Evolutionary conservation across 2,797 vertebrate species (phyloP).

Genomic region (Girardinus metallicus): DNA sequence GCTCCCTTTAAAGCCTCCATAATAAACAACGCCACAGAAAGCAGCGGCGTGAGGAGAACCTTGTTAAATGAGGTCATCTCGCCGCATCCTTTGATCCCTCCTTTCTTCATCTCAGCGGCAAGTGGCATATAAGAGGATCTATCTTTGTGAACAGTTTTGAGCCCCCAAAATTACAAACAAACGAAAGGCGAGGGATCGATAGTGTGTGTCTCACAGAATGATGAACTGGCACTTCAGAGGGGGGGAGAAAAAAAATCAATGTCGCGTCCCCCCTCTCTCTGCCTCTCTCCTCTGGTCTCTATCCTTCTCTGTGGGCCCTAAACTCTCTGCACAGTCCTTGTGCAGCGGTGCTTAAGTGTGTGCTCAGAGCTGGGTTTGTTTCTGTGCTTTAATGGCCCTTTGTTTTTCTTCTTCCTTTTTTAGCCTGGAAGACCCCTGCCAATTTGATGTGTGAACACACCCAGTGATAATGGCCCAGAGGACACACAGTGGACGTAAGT

Average conservation of each 20-base stretch:
- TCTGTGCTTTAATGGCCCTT: slow-evolving; percentile 64
- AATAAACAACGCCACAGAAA: slow-evolving; percentile 26
- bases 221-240: slow-evolving; percentile 84
- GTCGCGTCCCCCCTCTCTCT: slow-evolving; percentile 51
- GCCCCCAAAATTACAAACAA: slow-evolving; percentile 85
- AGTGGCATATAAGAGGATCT: slow-evolving; percentile 70
- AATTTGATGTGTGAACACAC: slow-evolving; percentile 76
- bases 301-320: slow-evolving; percentile 48
- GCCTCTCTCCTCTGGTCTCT: slow-evolving; percentile 35
- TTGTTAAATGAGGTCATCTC: slow-evolving; percentile 68
- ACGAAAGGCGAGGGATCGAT: slow-evolving; percentile 81
- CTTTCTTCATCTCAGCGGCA: slow-evolving; percentile 64
- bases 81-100: slow-evolving; percentile 67
- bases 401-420: slow-evolving; percentile 72
- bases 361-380: slow-evolving; percentile 26
- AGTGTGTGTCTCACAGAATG: slow-evolving; percentile 80
- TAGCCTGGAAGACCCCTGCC: slow-evolving; percentile 71
- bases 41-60: slow-evolving; percentile 32
- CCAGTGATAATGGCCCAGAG: slow-evolving; percentile 73
- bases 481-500: slow-evolving; percentile 79
- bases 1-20: not conserved
- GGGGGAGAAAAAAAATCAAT: slow-evolving; percentile 77
- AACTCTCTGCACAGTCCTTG: slow-evolving; percentile 48
- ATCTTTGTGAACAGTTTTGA: slow-evolving; percentile 78
- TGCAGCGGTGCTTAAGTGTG: slow-evolving; percentile 47